These are phyloP conservation scores for Musca vetustissima DNA, from an alignment of 1,140 invertebrate species.

Conservation along the genomic window DNA sequence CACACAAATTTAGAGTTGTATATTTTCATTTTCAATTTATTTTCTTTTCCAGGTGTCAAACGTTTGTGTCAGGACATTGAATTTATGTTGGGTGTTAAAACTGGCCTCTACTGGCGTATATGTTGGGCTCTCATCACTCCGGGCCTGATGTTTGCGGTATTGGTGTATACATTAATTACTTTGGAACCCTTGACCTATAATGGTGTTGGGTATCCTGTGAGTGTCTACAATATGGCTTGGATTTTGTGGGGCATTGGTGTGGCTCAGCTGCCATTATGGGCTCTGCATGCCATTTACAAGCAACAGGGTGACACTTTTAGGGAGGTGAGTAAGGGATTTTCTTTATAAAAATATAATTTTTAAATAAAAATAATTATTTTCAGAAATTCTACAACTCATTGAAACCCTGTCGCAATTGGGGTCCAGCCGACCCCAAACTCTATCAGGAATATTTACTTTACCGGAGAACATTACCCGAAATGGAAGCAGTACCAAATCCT, in stretches of 20 bases:
- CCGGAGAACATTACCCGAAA: neutral
- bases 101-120: constrained; percentile 77
- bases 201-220: constrained; percentile 52
- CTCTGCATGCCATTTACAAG: constrained; percentile 42
- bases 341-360: neutral
- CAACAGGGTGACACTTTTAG: constrained; percentile 38
- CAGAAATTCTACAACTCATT: constrained; percentile 10
- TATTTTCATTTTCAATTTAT: neutral
- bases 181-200: constrained; percentile 61
- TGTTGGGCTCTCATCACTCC: constrained; percentile 81
- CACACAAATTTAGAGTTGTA: too few relatives aligned
- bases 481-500: neutral
- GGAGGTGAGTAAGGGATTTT: constrained; percentile 35
- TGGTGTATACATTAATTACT: constrained; percentile 66
- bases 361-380: neutral
- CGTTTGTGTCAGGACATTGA: constrained; percentile 66
- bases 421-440: constrained; percentile 38
- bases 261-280: constrained; percentile 59
- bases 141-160: constrained; percentile 67
- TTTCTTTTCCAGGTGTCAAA: constrained; percentile 57
- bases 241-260: constrained; percentile 56
- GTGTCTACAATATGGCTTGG: constrained; percentile 58
- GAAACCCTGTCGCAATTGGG: constrained; percentile 34
- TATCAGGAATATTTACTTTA: constrained; percentile 36
- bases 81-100: constrained; percentile 72